Percentiles rank a stretch among this genome's conserved stretches.
Conservation (phyloP, 1,140 invertebrate genomes). For the Tetramorium simillimum region DNA sequence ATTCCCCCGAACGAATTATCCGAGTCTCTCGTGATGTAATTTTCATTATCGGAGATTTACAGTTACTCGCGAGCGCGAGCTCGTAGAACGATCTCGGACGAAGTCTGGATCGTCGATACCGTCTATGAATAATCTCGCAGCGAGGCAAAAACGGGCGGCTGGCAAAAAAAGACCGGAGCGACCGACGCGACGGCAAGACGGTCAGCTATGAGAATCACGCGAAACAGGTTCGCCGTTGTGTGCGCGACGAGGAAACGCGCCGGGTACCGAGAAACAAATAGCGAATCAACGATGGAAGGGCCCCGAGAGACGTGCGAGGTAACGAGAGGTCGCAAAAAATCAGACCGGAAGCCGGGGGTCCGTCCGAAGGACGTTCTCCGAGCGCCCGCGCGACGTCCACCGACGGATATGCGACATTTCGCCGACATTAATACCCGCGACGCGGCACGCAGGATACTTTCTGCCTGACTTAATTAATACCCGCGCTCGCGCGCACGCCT, state of each 20-base stretch:
- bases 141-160: slow-evolving; percentile 19
- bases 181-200: slow-evolving; percentile 7
- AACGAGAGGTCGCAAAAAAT: slow-evolving; percentile 34
- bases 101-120: background rate
- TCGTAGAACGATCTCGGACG: background rate
- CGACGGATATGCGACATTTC: slow-evolving; percentile 69
- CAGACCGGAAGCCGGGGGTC: slow-evolving; percentile 7
- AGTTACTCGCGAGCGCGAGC: background rate
- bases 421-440: slow-evolving; percentile 77
- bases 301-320: background rate
- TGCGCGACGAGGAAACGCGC: background rate
- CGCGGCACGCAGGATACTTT: slow-evolving; percentile 65
- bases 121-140: slow-evolving; percentile 46
- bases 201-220: slow-evolving; percentile 8
- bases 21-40: background rate
- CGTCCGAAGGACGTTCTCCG: slow-evolving; percentile 42
- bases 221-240: slow-evolving; percentile 31
- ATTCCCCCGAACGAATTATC: background rate
- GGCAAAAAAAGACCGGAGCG: background rate
- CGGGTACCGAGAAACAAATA: slow-evolving; percentile 39
- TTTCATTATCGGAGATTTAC: background rate
- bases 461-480: slow-evolving; percentile 80
- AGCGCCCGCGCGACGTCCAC: slow-evolving; percentile 17
- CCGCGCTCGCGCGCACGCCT: slow-evolving; percentile 60
- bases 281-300: slow-evolving; percentile 2